Evolutionary conservation across 2,888 invertebrate genomes (phyloP), one percentile per base, ranked within the genome.

Genomic region (Isoperla grammatica): DNA sequence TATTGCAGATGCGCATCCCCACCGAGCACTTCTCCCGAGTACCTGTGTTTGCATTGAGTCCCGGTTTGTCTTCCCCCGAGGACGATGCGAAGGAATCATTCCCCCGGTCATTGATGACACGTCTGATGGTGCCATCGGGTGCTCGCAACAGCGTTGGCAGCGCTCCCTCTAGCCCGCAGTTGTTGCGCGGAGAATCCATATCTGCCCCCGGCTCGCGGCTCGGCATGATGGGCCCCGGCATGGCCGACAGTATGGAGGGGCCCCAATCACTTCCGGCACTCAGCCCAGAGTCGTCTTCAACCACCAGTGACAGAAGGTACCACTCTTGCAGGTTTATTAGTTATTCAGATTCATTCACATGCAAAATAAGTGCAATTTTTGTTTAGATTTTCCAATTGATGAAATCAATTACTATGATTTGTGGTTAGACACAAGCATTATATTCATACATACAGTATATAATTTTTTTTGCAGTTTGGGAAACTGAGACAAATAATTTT

Each of bases 11-110:
- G 95, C 85, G 92, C 68, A 93, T 96, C 71, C 95, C 95, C 20
- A 92, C 93, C 69, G 95, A 95, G 74, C 94, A 95, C 74, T 95
- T 95, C 76, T 88, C 93, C 23, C 91, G 92, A 74, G 92, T 95
- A 66, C 95, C 96, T 3, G 94, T 96, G 64, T 94, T 93, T 67
- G 81, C 94, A 70, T 79, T 96, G 62, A 93, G 93, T 67, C 90
- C 90, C 15, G 89, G 89, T 67, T 79, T 90, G 73, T 83, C 86
- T 42, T 88, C 89, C 54, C 90, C 90, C 2, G 87, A 87, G 64
- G 78, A 77, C 69, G 81, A 77, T 74, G 77, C 73, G 62, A 81
- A 81, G 66, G 82, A 82, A 68, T 79, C 84, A 63, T 84, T 86
- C 70, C 84, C 87, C 29, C 78, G 84, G 69, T 81, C 84, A 45